Evolutionary conservation across 2,113 vertebrate species (phyloP), one percentile per base, ranked within the genome.

Genomic region (Sander vitreus): DNA sequence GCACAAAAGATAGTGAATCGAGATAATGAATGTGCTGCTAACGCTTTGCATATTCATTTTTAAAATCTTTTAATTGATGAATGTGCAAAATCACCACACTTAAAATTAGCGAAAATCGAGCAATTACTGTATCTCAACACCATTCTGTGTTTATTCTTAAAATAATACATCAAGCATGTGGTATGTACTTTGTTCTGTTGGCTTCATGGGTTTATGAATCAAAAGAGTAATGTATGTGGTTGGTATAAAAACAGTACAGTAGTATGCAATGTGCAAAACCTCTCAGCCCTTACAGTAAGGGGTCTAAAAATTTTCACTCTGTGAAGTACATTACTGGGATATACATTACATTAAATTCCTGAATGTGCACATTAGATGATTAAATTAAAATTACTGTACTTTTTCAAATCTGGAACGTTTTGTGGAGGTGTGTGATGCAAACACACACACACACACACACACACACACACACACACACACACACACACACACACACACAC

Each of bases 21-120:
- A 71, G 68, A 65, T 39, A 90, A 88, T 78, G 0, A 90, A 84
- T 73, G 54, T 58, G 81, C 70, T 73, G 78, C 74, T 65, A 83
- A 81, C 5, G 30, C 73, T 69, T 64, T 81, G 85, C 73, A 91
- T 85, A 91, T 89, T 92, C 66, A 92, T 89, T 91, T 90, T 78
- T 58, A 80, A 66, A 85, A 85, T 78, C 9, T 67, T 92, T 88
- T 85, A 85, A 85, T 85, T 83, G 76, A 43, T 51, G 50, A 86
- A 81, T 45, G 72, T 83, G 73, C 69, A 86, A 79, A 39, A 73
- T 80, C 58, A 6, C 16, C 63, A 36, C 53, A 71, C 70, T 80
- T 76, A 57, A 79, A 39, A 86, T 50, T 66, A 75, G 73, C 58
- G 48, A 76, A 83, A 90, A 80, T 74, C 9, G 2, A 59, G 62